Evolutionary conservation across 1,140 invertebrate species (phyloP), one percentile per base, ranked within the genome.

Genomic region (Hormaphis cornu): DNA sequence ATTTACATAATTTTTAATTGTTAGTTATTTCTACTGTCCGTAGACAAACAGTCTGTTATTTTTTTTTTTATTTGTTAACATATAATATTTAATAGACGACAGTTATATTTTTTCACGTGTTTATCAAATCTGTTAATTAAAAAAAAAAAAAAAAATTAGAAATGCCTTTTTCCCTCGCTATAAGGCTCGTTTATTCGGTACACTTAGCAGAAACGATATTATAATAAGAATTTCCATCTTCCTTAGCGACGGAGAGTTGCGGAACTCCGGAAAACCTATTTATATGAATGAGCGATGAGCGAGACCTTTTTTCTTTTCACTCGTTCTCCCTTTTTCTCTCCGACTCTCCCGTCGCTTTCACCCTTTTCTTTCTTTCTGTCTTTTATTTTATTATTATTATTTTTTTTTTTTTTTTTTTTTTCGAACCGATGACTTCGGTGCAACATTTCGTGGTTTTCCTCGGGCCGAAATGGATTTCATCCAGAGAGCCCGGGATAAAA

Each of bases 401-500:
- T n/a, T n/a, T n/a, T n/a, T n/a, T n/a, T n/a, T n/a, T n/a, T n/a
- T n/a, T n/a, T n/a, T n/a, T n/a, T n/a, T n/a, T n/a, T 40, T 54
- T 40, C 24, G 20, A 20, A 22, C 18, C 44, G 30, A 9, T 5
- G 10, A 22, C 42, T n/a, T 8, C 18, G n/a, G 8, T n/a, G 12
- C 42, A 48, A 30, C 61, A 66, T 66, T 50, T 50, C 28, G 61
- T 33, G 28, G 61, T 66, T 66, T 66, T 46, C 58, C 61, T 30
- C 48, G 46, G 61, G 44, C 44, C 42, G 18, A 50, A 66, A 66
- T 66, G 61, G 26, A 50, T 66, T 66, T 66, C 28, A 50, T 66
- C 44, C 61, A 30, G 61, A 20, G 44, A 66, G 44, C 37, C 16
- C 16, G 58, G 58, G 28, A 66, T 66, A 66, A 66, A 50, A 66